Evolutionary conservation across 2,888 invertebrate genomes (phyloP), one percentile per base, ranked within the genome.

Genomic region (Brachyptera risi): DNA sequence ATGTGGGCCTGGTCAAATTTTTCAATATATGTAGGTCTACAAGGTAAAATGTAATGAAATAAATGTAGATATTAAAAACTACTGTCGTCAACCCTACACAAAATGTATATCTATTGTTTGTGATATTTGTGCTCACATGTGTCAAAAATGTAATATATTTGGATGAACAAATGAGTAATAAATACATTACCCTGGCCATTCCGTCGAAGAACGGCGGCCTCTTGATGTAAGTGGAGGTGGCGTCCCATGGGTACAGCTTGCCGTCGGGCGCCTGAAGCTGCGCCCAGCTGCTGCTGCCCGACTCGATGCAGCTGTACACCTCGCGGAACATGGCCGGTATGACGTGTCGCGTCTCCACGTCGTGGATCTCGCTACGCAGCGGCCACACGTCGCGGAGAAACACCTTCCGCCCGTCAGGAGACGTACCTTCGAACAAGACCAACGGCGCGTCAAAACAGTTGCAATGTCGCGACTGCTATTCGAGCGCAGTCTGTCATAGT

Each of bases 261-360:
- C 90, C 87, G 19, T 84, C 81, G 0, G 96, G 92, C 1, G 93
- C 90, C 1, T 83, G 74, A 59, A 98, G 76, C 0, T 79, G 76
- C 70, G 92, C 92, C 98, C 98, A 98, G 38, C 86, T 84, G 0
- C 82, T 74, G 5, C 91, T 95, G 0, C 47, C 47, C 24, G 79
- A 75, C 74, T 95, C 87, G 59, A 97, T 94, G 72, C 86, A 86
- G 0, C 80, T 80, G 70, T 97, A 90, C n/a, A 88, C 91, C 79
- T 96, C 92, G 68, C 89, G 87, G 74, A 98, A 99, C 96, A 99
- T 97, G 1, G 92, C 89, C 0, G 98, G 98, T 60, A 97, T 92
- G 11, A 99, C 97, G 71, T 86, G 81, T 68, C 88, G 81, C 69
- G 88, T 86, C 72, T 98, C 98, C 0, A 97, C 88, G 19, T 80